Evolutionary conservation across 2,888 invertebrate genomes (phyloP).

Genomic region (Arge pagana): DNA sequence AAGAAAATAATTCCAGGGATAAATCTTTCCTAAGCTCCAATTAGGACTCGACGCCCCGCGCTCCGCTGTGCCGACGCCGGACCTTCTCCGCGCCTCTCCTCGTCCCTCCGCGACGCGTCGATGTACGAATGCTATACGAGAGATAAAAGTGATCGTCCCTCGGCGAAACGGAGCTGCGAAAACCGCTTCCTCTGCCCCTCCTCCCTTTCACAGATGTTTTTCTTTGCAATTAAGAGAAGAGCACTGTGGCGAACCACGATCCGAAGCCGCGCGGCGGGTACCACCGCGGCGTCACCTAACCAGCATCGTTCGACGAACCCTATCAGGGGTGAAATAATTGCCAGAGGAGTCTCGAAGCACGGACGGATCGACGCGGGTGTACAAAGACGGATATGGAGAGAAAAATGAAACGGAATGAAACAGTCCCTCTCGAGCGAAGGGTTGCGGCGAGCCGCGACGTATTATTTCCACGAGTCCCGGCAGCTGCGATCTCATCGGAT

Average conservation of each 20-base stretch:
- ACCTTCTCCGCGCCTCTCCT: too few species aligned
- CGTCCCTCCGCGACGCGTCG: too few species aligned
- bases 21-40: slow-evolving; percentile 20
- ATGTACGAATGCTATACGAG: too few species aligned
- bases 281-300: slow-evolving; percentile 12
- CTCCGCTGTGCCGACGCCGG: too few species aligned
- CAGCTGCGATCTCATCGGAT: slow-evolving; percentile 17
- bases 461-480: slow-evolving; percentile 15
- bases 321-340: slow-evolving; percentile 18
- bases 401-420: slow-evolving; percentile 9
- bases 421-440: slow-evolving; percentile 5
- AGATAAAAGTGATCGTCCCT: too few species aligned
- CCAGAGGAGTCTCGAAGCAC: not conserved
- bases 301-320: too few species aligned
- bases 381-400: too few species aligned
- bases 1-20: slow-evolving; percentile 17
- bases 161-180: slow-evolving; percentile 6
- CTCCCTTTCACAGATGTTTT: slow-evolving; percentile 16
- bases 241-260: slow-evolving; percentile 16
- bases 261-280: too few species aligned
- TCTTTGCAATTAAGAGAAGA: slow-evolving; percentile 17
- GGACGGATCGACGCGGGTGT: slow-evolving; percentile 9
- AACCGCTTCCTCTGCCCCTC: slow-evolving; percentile 15
- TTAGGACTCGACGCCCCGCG: slow-evolving; percentile 13
- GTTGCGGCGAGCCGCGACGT: slow-evolving; percentile 13